Base-by-base conservation (phyloP, 2,113 vertebrate genomes). In the Uropsilus gracilis region DNA sequence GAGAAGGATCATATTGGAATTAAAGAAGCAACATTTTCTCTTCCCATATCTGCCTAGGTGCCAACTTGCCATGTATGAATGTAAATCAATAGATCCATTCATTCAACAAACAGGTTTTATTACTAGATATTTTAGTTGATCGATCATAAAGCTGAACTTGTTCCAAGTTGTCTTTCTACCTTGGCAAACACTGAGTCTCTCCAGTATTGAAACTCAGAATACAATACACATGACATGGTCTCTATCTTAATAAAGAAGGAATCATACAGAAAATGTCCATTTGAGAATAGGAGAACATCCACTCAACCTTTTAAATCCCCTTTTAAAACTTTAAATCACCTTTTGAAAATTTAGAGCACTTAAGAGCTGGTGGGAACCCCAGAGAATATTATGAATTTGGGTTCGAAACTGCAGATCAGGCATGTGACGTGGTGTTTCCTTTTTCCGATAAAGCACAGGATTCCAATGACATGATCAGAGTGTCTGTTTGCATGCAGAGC, bases 121-220 rank as follows among this genome's bases (percentile, higher is more conserved):
- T 94, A 71, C 55, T 75, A 92, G 88, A 64, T 73, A 76, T 94
- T 97, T 97, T 75, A 90, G 93, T 89, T 78, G 75, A 91, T 26
- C 72, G 76, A 64, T 85, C 78, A 81, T 85, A 50, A 96, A 42
- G 17, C 42, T 87, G 76, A 78, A 93, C 64, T 87, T 42, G 61
- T 89, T 96, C 96, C 86, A 96, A 95, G 91, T 30, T 91, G 46
- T 72, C 89, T 86, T 94, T 96, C 88, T 92, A 30, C 73, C 95
- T 95, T 86, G 55, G 48, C 48, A 87, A 96, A 84, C 96, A 96
- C 69, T 96, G 85, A 98, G 90, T 89, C 96, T 81, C 93, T 90
- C 26, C 34, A 90, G 63, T 77, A 91, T 85, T 93, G 83, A 97
- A 96, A 94, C 61, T 80, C 78, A 68, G 42, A 97, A 73, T 50